A percentile compares a stretch with the other conserved stretches of the same genome.
Conservation (phyloP, 2,888 invertebrate genomes). For the Synanthedon formicaeformis region DNA sequence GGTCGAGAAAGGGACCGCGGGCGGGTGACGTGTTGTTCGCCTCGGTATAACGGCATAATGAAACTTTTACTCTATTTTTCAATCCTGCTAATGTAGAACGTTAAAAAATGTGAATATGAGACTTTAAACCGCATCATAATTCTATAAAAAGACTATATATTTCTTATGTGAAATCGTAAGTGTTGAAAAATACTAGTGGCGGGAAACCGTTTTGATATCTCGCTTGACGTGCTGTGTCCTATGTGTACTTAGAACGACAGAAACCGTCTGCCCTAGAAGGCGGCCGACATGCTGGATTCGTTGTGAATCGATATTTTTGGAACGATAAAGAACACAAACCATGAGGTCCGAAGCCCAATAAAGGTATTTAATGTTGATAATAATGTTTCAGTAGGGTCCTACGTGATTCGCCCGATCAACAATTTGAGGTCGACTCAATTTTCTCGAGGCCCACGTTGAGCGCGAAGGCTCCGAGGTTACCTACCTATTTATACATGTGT, state of each 20-base stretch:
- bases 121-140: neutral
- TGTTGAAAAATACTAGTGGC: constrained; percentile 61
- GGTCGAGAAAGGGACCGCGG: constrained; percentile 45
- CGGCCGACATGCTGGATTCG: constrained; percentile 68
- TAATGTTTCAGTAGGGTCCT: neutral
- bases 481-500: neutral
- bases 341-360: constrained; percentile 61
- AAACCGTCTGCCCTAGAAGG: constrained; percentile 65
- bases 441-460: constrained; percentile 29
- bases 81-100: constrained; percentile 31
- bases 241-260: constrained; percentile 65
- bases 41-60: constrained; percentile 30
- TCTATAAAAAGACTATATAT: constrained; percentile 6
- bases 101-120: neutral
- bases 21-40: constrained; percentile 38
- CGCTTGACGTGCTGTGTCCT: constrained; percentile 67
- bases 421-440: constrained; percentile 2
- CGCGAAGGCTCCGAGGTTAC: constrained; percentile 16
- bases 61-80: constrained; percentile 59
- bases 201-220: constrained; percentile 69
- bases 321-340: constrained; percentile 59
- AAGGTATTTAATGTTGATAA: constrained; percentile 46
- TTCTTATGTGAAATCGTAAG: constrained; percentile 28
- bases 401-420: neutral
- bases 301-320: constrained; percentile 70